Evolutionary conservation across 2,888 invertebrate genomes (phyloP), one percentile per base, ranked within the genome.

Genomic region (Oeneis ivallda): DNA sequence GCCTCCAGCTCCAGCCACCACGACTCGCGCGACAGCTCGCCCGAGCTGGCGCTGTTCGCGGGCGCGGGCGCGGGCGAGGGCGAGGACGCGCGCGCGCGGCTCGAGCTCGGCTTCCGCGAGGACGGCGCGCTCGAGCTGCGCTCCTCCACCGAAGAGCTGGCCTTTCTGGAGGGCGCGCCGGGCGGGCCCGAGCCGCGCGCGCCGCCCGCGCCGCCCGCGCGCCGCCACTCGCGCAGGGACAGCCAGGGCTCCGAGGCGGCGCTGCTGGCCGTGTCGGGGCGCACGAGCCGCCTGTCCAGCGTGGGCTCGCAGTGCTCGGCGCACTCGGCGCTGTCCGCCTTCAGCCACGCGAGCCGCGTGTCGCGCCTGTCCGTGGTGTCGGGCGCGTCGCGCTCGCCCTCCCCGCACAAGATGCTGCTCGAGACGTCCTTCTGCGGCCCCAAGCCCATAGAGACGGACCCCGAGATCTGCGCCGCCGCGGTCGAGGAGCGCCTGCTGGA

Each of bases 351-450:
- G 56, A 82, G 84, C 66, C 86, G 80, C 54, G 79, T 84, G 56
- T 89, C 87, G n/a, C 84, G 86, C 19, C 81, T 92, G 3, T 92
- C 92, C 2, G 89, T 83, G 11, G 93, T 90, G 65, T 93, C 93
- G 13, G 92, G 88, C 53, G 79, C 89, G 26, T 95, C 95, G 6
- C 94, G 96, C 69, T 96, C 96, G 39, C 97, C 97, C 2, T 97
- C 97, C 13, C 97, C 97, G n/a, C 97, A 97, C 89, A 96, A 96
- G 84, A 96, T 97, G 94, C 92, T 97, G 64, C 92, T 97, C 66
- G 97, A 97, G 87, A 98, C 97, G 0, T 97, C 97, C 0, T 98
- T 98, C 83, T 97, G 97, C 84, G 97, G 97, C 0, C 95, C 95
- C 59, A 96, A 96, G 78, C 95, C 96, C 0, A 93, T 93, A 62